A percentile compares a stretch with the other conserved stretches of the same genome.
These are phyloP conservation scores for Bovichtus diacanthus DNA, from an alignment of 2,797 vertebrate genomes.

Conservation along the genomic window DNA sequence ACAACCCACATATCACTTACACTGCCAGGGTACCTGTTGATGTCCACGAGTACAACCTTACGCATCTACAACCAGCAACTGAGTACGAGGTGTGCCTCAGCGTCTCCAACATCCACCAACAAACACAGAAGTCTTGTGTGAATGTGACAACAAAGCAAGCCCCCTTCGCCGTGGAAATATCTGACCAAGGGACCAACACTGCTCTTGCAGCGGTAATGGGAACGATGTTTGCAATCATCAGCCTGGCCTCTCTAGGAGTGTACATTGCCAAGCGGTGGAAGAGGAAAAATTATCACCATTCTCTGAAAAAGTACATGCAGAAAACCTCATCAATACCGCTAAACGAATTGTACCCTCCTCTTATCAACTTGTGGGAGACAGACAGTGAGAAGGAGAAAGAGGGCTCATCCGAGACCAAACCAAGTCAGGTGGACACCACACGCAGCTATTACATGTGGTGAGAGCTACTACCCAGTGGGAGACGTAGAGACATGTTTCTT, in stretches of 20 bases:
- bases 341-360: constrained; percentile 97
- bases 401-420: constrained; percentile 90
- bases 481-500: constrained; percentile 59
- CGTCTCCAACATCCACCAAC: constrained; percentile 93
- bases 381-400: constrained; percentile 98
- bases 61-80: constrained; percentile 94
- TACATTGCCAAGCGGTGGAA: constrained; percentile 95
- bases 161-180: constrained; percentile 89
- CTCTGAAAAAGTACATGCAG: constrained; percentile 99
- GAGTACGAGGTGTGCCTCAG: constrained; percentile 97
- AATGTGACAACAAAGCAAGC: constrained; percentile 95
- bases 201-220: constrained; percentile 95
- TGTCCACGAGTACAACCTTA: constrained; percentile 97
- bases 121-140: constrained; percentile 94
- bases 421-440: constrained; percentile 96
- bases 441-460: constrained; percentile 99
- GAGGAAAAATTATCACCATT: constrained; percentile 98
- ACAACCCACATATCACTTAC: constrained; percentile 97
- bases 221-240: constrained; percentile 92
- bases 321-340: constrained; percentile 98
- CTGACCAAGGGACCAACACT: constrained; percentile 92
- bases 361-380: constrained; percentile 98
- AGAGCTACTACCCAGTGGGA: constrained; percentile 65
- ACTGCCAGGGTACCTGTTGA: constrained; percentile 96
- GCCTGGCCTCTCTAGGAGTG: constrained; percentile 89